These are phyloP conservation scores for Pteromalus puparum DNA, from an alignment of 1,140 invertebrate species.

Conservation along the genomic window DNA sequence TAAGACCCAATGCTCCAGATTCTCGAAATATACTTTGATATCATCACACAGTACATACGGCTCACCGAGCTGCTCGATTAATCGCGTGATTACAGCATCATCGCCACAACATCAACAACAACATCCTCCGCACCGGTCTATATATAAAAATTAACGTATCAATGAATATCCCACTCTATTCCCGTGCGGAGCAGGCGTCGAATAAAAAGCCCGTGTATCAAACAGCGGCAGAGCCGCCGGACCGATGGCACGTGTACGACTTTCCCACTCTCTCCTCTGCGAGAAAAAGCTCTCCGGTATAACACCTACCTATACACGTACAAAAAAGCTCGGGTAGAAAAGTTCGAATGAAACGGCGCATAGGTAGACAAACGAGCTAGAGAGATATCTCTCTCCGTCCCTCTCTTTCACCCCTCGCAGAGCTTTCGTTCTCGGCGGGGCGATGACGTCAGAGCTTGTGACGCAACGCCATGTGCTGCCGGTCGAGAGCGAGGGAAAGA, in stretches of 20 bases:
- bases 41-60: too few relatives aligned
- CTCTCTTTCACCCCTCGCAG: background rate
- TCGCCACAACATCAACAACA: too few relatives aligned
- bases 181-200: background rate
- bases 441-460: conserved; percentile 61
- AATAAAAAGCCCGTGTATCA: background rate
- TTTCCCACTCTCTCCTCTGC: too few relatives aligned
- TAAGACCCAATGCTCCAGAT: too few relatives aligned
- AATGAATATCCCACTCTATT: background rate
- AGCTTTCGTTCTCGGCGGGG: conserved; percentile 9
- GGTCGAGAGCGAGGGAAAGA: too few relatives aligned
- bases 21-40: too few relatives aligned
- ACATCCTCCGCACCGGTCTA: too few relatives aligned
- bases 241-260: background rate
- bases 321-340: background rate
- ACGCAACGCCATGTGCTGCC: conserved; percentile 57
- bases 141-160: conserved; percentile 11
- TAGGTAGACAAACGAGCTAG: background rate
- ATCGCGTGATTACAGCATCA: too few relatives aligned
- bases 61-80: too few relatives aligned
- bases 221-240: background rate
- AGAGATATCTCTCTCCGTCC: background rate
- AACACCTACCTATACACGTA: background rate
- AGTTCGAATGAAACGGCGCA: background rate
- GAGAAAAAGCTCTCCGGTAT: background rate